Evolutionary conservation across 30 jellyfish, hydroid and myxozoan species (phyloP).

Genomic region (Turritopsis dohrnii): DNA sequence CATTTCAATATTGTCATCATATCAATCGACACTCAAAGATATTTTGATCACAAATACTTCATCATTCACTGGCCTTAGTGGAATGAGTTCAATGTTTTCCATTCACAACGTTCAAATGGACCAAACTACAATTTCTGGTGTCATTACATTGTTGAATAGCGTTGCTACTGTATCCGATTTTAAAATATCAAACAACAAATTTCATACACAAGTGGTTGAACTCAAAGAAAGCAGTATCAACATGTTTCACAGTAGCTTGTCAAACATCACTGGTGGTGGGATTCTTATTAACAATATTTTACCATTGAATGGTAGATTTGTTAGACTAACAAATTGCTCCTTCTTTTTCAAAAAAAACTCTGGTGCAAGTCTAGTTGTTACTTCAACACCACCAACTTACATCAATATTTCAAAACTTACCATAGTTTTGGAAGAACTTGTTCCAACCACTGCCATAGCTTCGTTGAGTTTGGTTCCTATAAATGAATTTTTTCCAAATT

Average conservation of each 20-base stretch:
- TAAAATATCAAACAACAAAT: neutral
- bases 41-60: too few relatives aligned
- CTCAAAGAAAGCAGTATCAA: neutral
- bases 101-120: too few relatives aligned
- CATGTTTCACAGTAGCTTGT: neutral
- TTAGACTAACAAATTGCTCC: neutral
- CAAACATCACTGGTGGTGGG: neutral
- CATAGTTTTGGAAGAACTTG: neutral
- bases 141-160: neutral
- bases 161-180: neutral
- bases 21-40: too few relatives aligned
- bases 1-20: too few relatives aligned
- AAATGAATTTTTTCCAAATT: too few relatives aligned
- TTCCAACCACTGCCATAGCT: neutral
- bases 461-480: too few relatives aligned
- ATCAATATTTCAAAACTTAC: neutral
- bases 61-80: too few relatives aligned
- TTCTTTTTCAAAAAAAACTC: neutral
- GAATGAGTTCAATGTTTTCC: too few relatives aligned
- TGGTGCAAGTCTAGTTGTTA: neutral
- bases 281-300: neutral
- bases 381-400: neutral
- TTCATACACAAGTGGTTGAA: neutral
- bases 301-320: neutral
- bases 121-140: too few relatives aligned